phyloP scores from a whole-genome alignment of 2,113 vertebrate genomes.

The Orycteropus afer region DNA sequence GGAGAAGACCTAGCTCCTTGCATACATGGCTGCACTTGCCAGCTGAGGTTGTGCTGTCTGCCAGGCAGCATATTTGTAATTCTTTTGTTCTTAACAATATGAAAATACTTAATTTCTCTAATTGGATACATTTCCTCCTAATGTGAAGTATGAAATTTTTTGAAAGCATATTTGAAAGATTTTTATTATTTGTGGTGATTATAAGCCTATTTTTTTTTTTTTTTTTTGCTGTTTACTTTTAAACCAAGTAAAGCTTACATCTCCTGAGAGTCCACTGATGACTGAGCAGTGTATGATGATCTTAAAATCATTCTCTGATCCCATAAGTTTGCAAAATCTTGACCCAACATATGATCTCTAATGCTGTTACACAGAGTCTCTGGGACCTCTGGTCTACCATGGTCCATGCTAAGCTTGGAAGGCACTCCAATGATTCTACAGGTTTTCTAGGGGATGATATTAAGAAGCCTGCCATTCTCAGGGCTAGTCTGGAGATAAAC shows the following conservation, averaged over 20 bases:
- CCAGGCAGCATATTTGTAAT: neutral
- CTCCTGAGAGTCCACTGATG: neutral
- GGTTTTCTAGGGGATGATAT: neutral
- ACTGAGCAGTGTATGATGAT: neutral
- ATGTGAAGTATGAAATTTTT: neutral
- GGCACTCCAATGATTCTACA: neutral
- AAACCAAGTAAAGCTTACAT: neutral
- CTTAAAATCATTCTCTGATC: neutral
- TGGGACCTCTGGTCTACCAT: neutral
- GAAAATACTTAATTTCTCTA: neutral
- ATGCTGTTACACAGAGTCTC: neutral
- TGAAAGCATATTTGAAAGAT: neutral
- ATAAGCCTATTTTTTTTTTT: neutral
- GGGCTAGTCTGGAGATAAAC: neutral
- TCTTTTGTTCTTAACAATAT: neutral
- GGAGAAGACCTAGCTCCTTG: neutral
- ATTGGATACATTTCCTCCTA: neutral
- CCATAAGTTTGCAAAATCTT: neutral
- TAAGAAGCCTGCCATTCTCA: neutral
- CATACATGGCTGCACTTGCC: neutral
- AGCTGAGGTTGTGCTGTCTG: neutral
- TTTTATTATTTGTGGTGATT: neutral
- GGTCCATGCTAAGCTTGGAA: neutral
- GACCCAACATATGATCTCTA: neutral
- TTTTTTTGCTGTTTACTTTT: conserved; percentile 19